Base-by-base conservation (phyloP, 1,140 invertebrate genomes). In the Tetramorium parvispinum region DNA sequence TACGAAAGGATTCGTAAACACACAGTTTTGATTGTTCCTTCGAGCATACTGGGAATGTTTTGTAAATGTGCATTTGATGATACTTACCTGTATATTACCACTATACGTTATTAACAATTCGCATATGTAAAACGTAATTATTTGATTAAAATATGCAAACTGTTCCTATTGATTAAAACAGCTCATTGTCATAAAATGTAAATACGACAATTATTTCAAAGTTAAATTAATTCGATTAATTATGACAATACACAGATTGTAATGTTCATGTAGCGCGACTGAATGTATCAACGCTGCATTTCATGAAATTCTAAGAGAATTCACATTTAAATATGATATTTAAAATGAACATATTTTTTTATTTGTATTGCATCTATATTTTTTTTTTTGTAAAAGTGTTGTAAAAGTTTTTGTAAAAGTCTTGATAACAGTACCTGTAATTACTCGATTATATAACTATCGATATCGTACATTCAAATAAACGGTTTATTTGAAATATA, bases 351-450 rank as follows among this genome's bases (percentile, higher is more conserved):
- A 8, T 43, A 32, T 63, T 27, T 40, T 65, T 40, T 61, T 32
- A 4, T 63, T 37, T 63, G 3, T 13, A 21, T 40, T 66, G 63
- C 63, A 21, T 21, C 8, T 66, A 1, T 43, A 66, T 21, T 43
- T 43, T 66, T n/a, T n/a, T n/a, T n/a, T 37, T 66, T 21, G 37
- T 43, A 66, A 63, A 63, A 66, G n/a, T 66, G n/a, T 66, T 6
- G 18, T n/a, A n/a, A n/a, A n/a, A n/a, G n/a, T n/a, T n/a, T 37
- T 66, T 21, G 37, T 43, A 66, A 63, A 63, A 66, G n/a, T 66
- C 37, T 66, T 6, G 18, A 13, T 43, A 13, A 66, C 40, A 43
- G 18, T 13, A 55, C n/a, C 1, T 3, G 51, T 75, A 32, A 57
- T 53, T 32, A 57, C n/a, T 13, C 70, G 18, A 1, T 57, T 55